Conservation (phyloP, 2,888 invertebrate genomes). For the Cheilosia vernalis region DNA sequence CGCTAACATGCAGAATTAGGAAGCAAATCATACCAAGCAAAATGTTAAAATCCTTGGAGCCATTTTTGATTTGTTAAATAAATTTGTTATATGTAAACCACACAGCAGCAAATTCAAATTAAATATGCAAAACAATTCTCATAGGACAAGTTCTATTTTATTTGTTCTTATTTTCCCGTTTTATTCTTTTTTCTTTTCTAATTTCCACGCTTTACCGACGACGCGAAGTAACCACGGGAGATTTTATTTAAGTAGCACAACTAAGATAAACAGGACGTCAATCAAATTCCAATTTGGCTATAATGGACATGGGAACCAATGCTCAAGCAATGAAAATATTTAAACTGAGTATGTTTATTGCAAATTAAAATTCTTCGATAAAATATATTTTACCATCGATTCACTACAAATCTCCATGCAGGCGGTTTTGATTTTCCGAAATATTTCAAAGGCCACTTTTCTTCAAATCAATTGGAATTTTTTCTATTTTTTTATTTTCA, state of each 20-base stretch:
- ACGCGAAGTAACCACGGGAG: background rate
- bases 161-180: background rate
- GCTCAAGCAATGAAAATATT: slow-evolving; percentile 17
- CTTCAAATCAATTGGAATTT: background rate
- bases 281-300: slow-evolving; percentile 27
- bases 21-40: slow-evolving; percentile 79
- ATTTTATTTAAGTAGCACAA: slow-evolving; percentile 16
- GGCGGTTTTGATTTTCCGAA: slow-evolving; percentile 35
- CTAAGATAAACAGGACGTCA: slow-evolving; percentile 22
- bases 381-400: slow-evolving; percentile 50
- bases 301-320: slow-evolving; percentile 8
- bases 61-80: slow-evolving; percentile 75
- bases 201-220: slow-evolving; percentile 9
- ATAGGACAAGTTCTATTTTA: background rate
- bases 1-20: background rate
- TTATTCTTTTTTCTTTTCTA: background rate
- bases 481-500: background rate
- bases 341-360: background rate
- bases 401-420: slow-evolving; percentile 58
- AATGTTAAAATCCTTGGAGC: slow-evolving; percentile 80
- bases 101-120: background rate
- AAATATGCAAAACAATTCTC: background rate
- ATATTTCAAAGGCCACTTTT: slow-evolving; percentile 49
- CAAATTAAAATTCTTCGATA: background rate
- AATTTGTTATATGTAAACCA: background rate